A percentile compares a stretch with the other conserved stretches of the same genome.
These are phyloP conservation scores for Channallabes apus DNA, from an alignment of 2,797 vertebrate species.

Conservation along the genomic window DNA sequence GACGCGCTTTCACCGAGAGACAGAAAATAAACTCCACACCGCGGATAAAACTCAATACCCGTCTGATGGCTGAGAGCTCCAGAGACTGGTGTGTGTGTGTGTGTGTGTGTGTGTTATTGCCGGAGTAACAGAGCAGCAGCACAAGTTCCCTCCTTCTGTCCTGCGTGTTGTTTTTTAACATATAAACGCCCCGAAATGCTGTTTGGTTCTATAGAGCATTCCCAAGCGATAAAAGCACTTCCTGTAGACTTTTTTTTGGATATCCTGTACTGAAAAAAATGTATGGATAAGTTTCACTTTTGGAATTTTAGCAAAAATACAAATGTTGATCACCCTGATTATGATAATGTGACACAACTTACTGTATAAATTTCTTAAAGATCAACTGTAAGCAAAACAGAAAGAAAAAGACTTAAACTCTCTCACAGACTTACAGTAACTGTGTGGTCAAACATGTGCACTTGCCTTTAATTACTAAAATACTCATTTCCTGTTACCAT, in stretches of 20 bases:
- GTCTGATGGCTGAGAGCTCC: not conserved
- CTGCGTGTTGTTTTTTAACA: not conserved
- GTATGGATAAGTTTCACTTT: not conserved
- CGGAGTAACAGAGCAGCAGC: not conserved
- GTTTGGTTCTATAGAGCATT: not conserved
- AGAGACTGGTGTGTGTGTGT: not conserved
- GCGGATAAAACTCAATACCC: not conserved
- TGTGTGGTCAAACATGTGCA: not conserved
- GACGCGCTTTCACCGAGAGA: not conserved
- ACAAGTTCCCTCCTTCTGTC: slow-evolving; percentile 7
- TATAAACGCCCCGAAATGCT: slow-evolving; percentile 7
- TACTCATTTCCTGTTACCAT: not conserved
- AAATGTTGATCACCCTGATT: not conserved
- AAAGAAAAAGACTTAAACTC: not conserved
- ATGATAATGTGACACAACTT: not conserved
- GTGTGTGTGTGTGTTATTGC: not conserved
- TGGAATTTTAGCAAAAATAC: not conserved
- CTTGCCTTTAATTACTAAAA: not conserved
- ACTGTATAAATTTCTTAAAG: not conserved
- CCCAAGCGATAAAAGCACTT: not conserved
- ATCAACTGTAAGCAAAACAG: not conserved
- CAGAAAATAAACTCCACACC: not conserved
- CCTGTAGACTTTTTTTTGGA: not conserved
- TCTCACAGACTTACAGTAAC: not conserved
- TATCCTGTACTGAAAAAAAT: not conserved